Evolutionary conservation across 2,797 vertebrate species (phyloP).

Genomic region (Gymnopithys bicolor): DNA sequence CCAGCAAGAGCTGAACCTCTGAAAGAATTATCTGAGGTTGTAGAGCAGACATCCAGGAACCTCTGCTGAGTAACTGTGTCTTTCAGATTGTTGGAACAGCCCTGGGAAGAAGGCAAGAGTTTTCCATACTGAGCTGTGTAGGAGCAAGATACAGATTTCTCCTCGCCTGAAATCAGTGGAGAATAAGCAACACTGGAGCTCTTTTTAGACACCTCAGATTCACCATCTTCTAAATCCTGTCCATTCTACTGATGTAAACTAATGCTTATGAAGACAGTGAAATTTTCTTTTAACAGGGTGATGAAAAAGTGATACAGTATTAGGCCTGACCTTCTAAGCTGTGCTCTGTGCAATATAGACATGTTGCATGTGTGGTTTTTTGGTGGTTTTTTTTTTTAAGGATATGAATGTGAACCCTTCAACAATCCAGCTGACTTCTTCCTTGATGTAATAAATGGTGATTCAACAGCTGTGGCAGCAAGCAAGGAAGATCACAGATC

Average conservation of each 20-base stretch:
- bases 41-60: background rate
- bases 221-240: background rate
- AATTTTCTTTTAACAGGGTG: background rate
- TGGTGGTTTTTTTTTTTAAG: background rate
- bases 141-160: background rate
- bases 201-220: background rate
- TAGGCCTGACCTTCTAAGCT: background rate
- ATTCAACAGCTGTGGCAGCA: constrained; percentile 62
- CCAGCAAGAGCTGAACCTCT: background rate
- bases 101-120: background rate
- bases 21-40: background rate
- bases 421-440: constrained; percentile 71
- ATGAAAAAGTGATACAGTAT: background rate
- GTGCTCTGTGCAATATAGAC: background rate
- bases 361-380: background rate
- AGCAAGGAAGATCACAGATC: background rate
- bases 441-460: constrained; percentile 56
- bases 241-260: background rate
- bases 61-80: background rate
- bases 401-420: constrained; percentile 59
- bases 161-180: background rate
- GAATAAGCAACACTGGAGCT: background rate
- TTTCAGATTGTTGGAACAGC: background rate
- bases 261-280: background rate
- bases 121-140: background rate